Evolutionary conservation across 2,113 vertebrate species (phyloP).

Genomic region (Corythaeola cristata): DNA sequence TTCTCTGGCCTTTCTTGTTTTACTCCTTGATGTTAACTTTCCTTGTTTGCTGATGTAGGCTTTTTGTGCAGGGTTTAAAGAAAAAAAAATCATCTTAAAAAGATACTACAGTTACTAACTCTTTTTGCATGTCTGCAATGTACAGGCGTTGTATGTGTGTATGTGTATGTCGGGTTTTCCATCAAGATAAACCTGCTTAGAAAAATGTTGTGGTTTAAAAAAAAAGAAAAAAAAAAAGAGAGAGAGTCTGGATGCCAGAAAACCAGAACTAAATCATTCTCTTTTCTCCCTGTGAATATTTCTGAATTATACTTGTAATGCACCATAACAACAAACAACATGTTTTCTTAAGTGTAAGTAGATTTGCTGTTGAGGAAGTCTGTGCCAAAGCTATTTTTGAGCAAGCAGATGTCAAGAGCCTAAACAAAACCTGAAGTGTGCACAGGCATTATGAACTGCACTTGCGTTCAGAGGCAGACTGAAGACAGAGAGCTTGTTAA

Average conservation of each 20-base stretch:
- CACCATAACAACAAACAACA: slow-evolving; percentile 61
- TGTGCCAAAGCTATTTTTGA: slow-evolving; percentile 50
- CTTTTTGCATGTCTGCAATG: not conserved
- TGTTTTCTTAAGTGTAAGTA: slow-evolving; percentile 51
- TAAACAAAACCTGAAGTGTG: slow-evolving; percentile 3
- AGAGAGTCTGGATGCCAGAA: slow-evolving; percentile 1
- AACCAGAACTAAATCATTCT: not conserved
- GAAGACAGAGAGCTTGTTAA: not conserved
- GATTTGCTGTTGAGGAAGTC: slow-evolving; percentile 32
- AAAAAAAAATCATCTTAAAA: not conserved
- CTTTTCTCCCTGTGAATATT: slow-evolving; percentile 15
- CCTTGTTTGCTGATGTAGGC: slow-evolving; percentile 39
- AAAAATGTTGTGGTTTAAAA: not conserved
- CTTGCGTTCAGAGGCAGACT: not conserved
- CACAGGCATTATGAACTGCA: not conserved
- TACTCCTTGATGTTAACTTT: slow-evolving; percentile 37
- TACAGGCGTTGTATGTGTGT: not conserved
- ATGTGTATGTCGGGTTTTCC: not conserved
- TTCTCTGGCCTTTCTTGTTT: slow-evolving; percentile 64
- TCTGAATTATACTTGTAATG: slow-evolving; percentile 48
- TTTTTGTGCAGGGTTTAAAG: slow-evolving; percentile 13
- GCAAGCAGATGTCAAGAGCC: slow-evolving; percentile 35
- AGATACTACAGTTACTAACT: slow-evolving; percentile 10
- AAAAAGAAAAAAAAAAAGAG: no score
- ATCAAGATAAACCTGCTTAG: slow-evolving; percentile 49